Evolutionary conservation across 1,140 invertebrate species (phyloP), one percentile per base, ranked within the genome.

Genomic region (Drosophila pachea): DNA sequence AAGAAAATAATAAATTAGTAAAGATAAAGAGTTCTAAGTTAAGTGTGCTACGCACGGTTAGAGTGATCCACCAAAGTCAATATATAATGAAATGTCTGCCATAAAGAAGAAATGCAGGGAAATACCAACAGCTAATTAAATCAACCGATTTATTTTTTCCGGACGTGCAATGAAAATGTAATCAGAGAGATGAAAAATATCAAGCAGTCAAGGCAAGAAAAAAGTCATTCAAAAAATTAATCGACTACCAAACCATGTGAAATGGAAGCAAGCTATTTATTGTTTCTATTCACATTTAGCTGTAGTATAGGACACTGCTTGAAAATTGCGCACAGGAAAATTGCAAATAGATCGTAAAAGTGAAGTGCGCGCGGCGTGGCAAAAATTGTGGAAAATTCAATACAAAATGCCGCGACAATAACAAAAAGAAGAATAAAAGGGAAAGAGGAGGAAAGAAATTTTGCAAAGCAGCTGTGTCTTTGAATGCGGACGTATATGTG

Each of bases 321-420:
- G 53, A 67, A 78, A 63, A 68, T 76, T 75, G 77, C 65, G 58
- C 76, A 77, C 60, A 72, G 81, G 54, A 83, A 86, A 83, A 73
- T 83, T 58, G 66, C 61, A 66, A 50, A 67, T 47, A 64, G 73
- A 75, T 84, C 62, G 47, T 73, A 67, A 74, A 72, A 69, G 59
- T 31, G 11, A 14, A 22, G 54, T 52, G 43, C 35, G 42, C 48
- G 64, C 56, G 54, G 42, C 48, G 59, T 64, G 58, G 55, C 35
- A 69, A 43, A 48, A 33, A 50, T 52, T 76, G 31, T 73, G 63
- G 76, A 86, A 84, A 84, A 84, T 86, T 84, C 79, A 84, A 84
- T 86, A 86, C 55, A 74, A 84, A 86, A 73, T 62, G 66, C 59
- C 77, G 78, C 66, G 81, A 74, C 76, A 62, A 65, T 68, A 78